Evolutionary conservation across 2,113 vertebrate species (phyloP), one percentile per base, ranked within the genome.

Genomic region (Platysteira castanea): DNA sequence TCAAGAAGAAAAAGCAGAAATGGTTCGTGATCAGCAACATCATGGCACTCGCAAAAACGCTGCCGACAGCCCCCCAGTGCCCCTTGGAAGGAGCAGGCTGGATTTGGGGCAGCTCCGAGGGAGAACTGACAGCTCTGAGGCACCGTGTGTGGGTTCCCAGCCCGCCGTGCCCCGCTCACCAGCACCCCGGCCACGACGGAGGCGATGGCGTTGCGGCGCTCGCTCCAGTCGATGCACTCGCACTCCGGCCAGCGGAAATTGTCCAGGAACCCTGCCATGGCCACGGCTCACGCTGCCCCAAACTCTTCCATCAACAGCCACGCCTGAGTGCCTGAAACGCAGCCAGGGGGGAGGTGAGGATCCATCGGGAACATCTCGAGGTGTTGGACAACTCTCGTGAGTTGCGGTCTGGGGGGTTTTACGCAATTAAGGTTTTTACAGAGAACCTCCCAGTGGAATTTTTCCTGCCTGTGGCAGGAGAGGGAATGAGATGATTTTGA

Each of bases 201-300:
- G 44, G 99, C 99, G 24, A 99, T 88, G 0, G 98, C 92, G 11
- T 99, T 99, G 93, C 99, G 98, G 92, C 98, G 98, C 97, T 99
- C 99, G 10, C 98, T 98, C 99, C 99, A 99, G 96, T 99, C 99
- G 23, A 99, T 96, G 67, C 99, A 99, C 57, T 99, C 99, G 37
- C 98, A 99, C 74, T 99, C 99, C 0, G 99, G 99, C 99, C 99
- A 99, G n/a, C 98, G 98, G 95, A 99, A 98, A 86, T 99, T 99
- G 71, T 99, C 99, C 54, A 99, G 97, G 96, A 99, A 99, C 23
- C 99, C 99, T 3, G 99, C 99, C 99, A 99, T 99, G 30, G 80
- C 95, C 71, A 26, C 28, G 9, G 60, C 46, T 82, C 54, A 78
- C 71, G 33, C 16, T 12, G 61, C 12, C 24, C 27, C 28, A 28